A percentile compares a stretch with the other conserved stretches of the same genome.
These are phyloP conservation scores for Nebria ingens DNA, from an alignment of 1,140 invertebrate species.

Conservation along the genomic window DNA sequence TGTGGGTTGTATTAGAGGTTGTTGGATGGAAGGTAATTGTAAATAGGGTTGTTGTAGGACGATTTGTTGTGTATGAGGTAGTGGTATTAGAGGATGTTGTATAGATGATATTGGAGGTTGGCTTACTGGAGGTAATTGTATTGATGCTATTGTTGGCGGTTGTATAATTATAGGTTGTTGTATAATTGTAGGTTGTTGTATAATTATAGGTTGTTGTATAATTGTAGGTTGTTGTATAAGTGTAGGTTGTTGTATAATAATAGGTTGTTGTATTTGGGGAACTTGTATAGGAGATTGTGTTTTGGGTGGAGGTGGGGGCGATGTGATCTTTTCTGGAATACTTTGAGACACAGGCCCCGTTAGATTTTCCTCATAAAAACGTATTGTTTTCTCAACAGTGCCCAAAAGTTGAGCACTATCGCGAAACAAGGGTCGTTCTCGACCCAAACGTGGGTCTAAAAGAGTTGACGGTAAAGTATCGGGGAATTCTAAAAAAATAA, in stretches of 20 bases:
- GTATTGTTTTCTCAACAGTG: constrained; percentile 32
- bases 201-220: no score
- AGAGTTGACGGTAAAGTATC: background rate
- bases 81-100: no score
- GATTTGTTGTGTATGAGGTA: background rate
- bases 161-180: no score
- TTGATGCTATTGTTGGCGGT: no score
- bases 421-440: constrained; percentile 17
- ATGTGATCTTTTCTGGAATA: background rate
- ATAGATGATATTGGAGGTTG: no score
- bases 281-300: background rate
- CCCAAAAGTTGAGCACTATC: constrained; percentile 31
- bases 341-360: background rate
- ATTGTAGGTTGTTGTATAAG: no score
- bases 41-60: background rate
- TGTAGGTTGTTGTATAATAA: no score
- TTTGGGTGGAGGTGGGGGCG: background rate
- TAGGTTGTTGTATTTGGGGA: background rate
- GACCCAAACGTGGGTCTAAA: constrained; percentile 11
- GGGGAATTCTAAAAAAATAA: background rate
- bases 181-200: no score
- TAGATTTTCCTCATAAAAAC: constrained; percentile 25
- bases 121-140: no score
- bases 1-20: background rate
- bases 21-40: background rate